Percentiles rank a stretch among this genome's conserved stretches.
Evolutionary conservation across 2,888 invertebrate species (phyloP).

Genomic region (Reticulitermes lucifugus): DNA sequence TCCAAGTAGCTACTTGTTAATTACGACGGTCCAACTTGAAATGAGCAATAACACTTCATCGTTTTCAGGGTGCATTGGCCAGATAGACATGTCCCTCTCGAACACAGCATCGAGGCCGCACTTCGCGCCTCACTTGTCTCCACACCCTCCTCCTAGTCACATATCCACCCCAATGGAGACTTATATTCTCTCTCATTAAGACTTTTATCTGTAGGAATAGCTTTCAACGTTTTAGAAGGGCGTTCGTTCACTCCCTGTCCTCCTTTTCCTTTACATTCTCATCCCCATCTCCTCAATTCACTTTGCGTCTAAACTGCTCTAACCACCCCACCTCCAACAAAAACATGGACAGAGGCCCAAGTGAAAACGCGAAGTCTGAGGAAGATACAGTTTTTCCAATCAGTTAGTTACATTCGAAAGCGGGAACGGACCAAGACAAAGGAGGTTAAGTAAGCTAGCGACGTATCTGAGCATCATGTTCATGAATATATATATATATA

Average conservation of each 20-base stretch:
- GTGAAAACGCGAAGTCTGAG: constrained; percentile 5
- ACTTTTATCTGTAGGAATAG: constrained; percentile 50
- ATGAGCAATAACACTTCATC: background rate
- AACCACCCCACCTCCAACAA: constrained; percentile 3
- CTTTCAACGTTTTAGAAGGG: constrained; percentile 42
- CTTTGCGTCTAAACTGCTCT: constrained; percentile 30
- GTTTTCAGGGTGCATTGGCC: constrained; percentile 19
- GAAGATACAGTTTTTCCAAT: background rate
- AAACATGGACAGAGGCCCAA: background rate
- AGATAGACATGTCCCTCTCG: constrained; percentile 21
- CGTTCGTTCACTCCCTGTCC: constrained; percentile 6
- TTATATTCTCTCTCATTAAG: constrained; percentile 48
- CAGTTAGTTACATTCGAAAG: background rate
- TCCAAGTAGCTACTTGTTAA: no score
- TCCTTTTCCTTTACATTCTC: constrained; percentile 22
- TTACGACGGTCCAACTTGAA: no score
- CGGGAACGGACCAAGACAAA: no score
- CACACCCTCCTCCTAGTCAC: constrained; percentile 18
- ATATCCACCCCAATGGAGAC: constrained; percentile 36
- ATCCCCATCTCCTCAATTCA: constrained; percentile 7
- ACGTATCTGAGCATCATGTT: no score
- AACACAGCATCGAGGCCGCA: constrained; percentile 19
- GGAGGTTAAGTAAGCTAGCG: no score
- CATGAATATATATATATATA: no score
- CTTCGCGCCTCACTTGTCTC: constrained; percentile 31